These are phyloP conservation scores for Callospermophilus lateralis DNA, from an alignment of 2,113 vertebrate species.

Conservation along the genomic window DNA sequence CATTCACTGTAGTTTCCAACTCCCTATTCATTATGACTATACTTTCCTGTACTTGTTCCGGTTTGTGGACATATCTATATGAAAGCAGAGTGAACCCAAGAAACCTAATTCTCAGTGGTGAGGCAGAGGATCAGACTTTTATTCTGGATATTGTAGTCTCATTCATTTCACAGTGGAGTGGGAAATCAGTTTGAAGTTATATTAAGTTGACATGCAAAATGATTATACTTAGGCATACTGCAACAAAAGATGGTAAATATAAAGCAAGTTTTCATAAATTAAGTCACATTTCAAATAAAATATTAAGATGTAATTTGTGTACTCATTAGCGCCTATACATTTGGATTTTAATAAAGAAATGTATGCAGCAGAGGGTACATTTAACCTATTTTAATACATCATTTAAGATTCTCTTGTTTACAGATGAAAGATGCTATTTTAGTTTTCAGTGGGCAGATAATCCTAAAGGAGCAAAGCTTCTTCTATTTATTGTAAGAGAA, in stretches of 20 bases:
- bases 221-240: background rate
- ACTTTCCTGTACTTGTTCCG: background rate
- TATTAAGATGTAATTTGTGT: background rate
- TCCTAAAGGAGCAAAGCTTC: background rate
- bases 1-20: background rate
- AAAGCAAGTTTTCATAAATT: background rate
- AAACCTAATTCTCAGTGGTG: background rate
- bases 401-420: slow-evolving; percentile 41
- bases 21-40: background rate
- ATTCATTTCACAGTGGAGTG: background rate
- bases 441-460: background rate
- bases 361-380: background rate
- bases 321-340: background rate
- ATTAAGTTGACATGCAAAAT: background rate
- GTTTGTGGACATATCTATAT: background rate
- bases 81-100: background rate
- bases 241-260: slow-evolving; percentile 19
- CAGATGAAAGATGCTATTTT: background rate
- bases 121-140: background rate
- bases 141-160: background rate
- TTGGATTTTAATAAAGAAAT: background rate
- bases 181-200: background rate
- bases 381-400: background rate
- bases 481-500: background rate
- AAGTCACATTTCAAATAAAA: slow-evolving; percentile 32